Conservation (phyloP, 2,113 vertebrate genomes). For the Neolamprologus fasciatus region DNA sequence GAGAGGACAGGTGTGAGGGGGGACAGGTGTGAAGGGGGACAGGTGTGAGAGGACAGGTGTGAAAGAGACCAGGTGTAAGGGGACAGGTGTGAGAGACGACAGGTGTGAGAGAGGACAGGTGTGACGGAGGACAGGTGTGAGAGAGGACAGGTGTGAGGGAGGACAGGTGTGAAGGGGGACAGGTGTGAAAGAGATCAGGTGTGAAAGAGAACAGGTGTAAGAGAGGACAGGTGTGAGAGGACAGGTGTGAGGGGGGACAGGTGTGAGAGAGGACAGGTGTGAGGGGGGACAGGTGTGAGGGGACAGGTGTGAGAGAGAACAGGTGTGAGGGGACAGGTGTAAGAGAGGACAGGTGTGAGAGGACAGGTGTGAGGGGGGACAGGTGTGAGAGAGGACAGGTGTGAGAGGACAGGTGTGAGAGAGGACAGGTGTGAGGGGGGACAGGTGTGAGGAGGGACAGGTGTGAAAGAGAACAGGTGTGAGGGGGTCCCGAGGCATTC, state of each 20-base stretch:
- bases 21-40: fast-evolving
- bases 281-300: fast-evolving
- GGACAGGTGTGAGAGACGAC: fast-evolving
- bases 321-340: too few species aligned
- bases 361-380: too few species aligned
- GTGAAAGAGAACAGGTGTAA: fast-evolving
- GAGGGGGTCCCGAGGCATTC: not conserved
- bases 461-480: fast-evolving
- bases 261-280: fast-evolving
- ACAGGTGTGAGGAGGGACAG: too few species aligned
- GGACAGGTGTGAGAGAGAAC: fast-evolving
- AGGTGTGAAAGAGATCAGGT: fast-evolving
- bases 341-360: fast-evolving
- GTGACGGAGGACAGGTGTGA: fast-evolving
- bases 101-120: fast-evolving
- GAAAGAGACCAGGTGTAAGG: too few species aligned
- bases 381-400: fast-evolving
- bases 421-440: fast-evolving
- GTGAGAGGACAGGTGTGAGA: fast-evolving
- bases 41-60: too few species aligned
- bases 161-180: fast-evolving
- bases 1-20: fast-evolving
- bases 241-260: fast-evolving
- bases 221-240: fast-evolving
- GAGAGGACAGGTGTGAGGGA: fast-evolving